A percentile compares a stretch with the other conserved stretches of the same genome.
phyloP scores from a whole-genome alignment of 2,113 vertebrate genomes.

The Syrrhaptes paradoxus region DNA sequence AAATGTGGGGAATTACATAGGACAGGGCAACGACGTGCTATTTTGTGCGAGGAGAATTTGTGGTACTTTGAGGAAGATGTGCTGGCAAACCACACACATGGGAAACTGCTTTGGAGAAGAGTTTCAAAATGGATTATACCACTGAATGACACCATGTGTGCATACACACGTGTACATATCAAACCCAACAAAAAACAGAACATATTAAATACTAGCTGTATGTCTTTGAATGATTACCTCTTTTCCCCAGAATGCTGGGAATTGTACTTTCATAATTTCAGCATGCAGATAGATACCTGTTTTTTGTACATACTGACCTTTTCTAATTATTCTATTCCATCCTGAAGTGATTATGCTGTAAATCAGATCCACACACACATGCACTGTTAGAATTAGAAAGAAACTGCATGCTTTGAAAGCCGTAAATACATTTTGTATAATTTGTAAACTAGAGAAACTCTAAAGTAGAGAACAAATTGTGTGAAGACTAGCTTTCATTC shows the following conservation, averaged over 20 bases:
- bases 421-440: not conserved
- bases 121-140: not conserved
- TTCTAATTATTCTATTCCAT: not conserved
- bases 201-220: not conserved
- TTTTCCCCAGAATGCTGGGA: not conserved
- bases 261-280: not conserved
- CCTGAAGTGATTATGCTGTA: not conserved
- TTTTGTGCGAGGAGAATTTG: not conserved
- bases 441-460: not conserved
- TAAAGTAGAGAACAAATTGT: not conserved
- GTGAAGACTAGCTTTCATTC: not conserved
- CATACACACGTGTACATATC: rapidly evolving
- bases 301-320: not conserved
- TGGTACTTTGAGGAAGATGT: not conserved
- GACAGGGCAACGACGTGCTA: not conserved
- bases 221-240: conserved; percentile 5
- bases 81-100: not conserved
- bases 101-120: not conserved
- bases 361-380: not conserved
- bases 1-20: not conserved
- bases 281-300: not conserved
- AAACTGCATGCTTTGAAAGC: not conserved
- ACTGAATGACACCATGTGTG: not conserved
- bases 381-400: not conserved
- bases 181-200: not conserved